Evolutionary conservation across 2,888 invertebrate genomes (phyloP), one percentile per base, ranked within the genome.

Genomic region (Xanthia icteritia): DNA sequence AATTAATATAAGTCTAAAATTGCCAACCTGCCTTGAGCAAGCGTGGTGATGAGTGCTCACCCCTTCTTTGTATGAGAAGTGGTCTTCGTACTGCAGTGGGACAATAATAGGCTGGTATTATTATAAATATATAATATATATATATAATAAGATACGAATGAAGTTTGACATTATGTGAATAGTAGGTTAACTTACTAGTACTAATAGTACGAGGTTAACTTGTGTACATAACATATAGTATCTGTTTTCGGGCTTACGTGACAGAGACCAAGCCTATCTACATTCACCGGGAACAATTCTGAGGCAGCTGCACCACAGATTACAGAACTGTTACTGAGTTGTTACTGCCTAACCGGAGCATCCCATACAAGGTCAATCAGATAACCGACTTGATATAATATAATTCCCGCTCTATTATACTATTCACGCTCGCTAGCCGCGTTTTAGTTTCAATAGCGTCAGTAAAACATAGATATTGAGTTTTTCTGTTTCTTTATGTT

Each of bases 401-500:
- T 51, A 31, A 23, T 54, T 66, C 11, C 15, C 66, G 69, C 5
- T 69, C 45, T 54, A 20, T n/a, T 27, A 31, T 48, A 60, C 56
- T 31, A 42, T 66, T 67, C 17, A 45, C 13, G 31, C 17, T 45
- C 63, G 20, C 3, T n/a, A 36, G 45, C 5, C 42, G 17, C 2
- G 31, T 42, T 72, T 56, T 68, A 72, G 13, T 65, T 63, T 56
- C 65, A 76, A 76, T 73, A 73, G 48, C 67, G 51, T 71, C 65
- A 42, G 60, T 56, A 51, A 68, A 58, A 65, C 45, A 45, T 60
- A 77, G 42, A 66, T 51, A 64, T 79, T 60, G 74, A 60, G 72
- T 73, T 77, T 76, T 80, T 82, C 75, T 69, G 45, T 76, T 79
- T 66, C 45, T 72, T 85, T 83, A 63, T 80, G 64, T 76, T 48